phyloP scores from a whole-genome alignment of 2,797 vertebrate species.

The Neopelma chrysocephalum region DNA sequence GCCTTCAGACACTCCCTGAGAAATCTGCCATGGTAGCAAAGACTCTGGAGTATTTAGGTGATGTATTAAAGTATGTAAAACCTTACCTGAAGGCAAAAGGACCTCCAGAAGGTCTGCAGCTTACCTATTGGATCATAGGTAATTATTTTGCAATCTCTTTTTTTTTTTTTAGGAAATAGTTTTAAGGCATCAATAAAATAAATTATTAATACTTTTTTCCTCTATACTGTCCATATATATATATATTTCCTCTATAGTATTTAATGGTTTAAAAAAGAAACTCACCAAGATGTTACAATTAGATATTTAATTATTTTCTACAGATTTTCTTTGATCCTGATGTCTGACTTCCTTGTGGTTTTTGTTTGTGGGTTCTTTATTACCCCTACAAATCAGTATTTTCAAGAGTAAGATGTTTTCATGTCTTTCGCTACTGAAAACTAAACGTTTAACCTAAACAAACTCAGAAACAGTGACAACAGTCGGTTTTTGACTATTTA shows the following conservation, averaged over 20 bases:
- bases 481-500: background rate
- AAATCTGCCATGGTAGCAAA: slow-evolving; percentile 89
- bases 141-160: slow-evolving; percentile 37
- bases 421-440: slow-evolving; percentile 23
- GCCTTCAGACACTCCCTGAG: slow-evolving; percentile 84
- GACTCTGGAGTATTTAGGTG: slow-evolving; percentile 89
- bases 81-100: slow-evolving; percentile 88
- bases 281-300: background rate
- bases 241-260: background rate
- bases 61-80: slow-evolving; percentile 93
- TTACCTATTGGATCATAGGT: slow-evolving; percentile 89
- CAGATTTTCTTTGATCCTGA: background rate
- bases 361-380: background rate
- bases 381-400: background rate
- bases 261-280: background rate
- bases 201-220: background rate
- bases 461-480: slow-evolving; percentile 33
- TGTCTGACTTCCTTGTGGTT: background rate
- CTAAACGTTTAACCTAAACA: background rate
- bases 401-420: slow-evolving; percentile 33
- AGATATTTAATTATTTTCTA: background rate
- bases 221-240: background rate
- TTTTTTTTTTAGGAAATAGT: background rate
- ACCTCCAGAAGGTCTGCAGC: slow-evolving; percentile 85
- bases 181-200: background rate